These are phyloP conservation scores for Simalia tracyae DNA, from an alignment of 2,797 vertebrate species.

Conservation along the genomic window DNA sequence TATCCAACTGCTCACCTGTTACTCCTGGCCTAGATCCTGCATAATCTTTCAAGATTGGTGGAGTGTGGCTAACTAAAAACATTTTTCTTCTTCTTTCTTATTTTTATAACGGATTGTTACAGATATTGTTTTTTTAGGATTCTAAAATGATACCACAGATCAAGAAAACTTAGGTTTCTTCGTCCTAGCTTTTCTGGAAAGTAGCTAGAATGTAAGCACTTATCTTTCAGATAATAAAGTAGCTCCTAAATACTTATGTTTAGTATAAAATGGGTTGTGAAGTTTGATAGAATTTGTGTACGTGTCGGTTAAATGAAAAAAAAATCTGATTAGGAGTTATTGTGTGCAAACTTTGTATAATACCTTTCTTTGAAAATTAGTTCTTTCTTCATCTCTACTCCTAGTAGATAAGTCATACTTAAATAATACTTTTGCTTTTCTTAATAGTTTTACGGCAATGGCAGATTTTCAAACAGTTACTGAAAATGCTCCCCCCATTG, in stretches of 20 bases:
- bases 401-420: not conserved
- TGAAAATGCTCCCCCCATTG: not conserved
- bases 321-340: not conserved
- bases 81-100: not conserved
- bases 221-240: not conserved
- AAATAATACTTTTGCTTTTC: not conserved
- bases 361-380: not conserved
- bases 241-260: not conserved
- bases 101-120: conserved; percentile 26
- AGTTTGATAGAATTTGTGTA: not conserved
- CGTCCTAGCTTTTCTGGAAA: not conserved
- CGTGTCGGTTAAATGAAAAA: not conserved
- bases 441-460: not conserved
- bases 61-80: not conserved
- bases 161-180: conserved; percentile 1
- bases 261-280: not conserved
- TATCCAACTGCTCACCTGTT: not conserved
- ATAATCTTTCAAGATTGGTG: not conserved
- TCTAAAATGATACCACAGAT: conserved; percentile 35
- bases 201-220: not conserved
- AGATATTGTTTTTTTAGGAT: conserved; percentile 16
- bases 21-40: not conserved
- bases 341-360: conserved; percentile 16
- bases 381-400: not conserved
- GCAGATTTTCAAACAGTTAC: not conserved